Base-by-base conservation (phyloP, 2,113 vertebrate species). In the Oceanodroma tethys region DNA sequence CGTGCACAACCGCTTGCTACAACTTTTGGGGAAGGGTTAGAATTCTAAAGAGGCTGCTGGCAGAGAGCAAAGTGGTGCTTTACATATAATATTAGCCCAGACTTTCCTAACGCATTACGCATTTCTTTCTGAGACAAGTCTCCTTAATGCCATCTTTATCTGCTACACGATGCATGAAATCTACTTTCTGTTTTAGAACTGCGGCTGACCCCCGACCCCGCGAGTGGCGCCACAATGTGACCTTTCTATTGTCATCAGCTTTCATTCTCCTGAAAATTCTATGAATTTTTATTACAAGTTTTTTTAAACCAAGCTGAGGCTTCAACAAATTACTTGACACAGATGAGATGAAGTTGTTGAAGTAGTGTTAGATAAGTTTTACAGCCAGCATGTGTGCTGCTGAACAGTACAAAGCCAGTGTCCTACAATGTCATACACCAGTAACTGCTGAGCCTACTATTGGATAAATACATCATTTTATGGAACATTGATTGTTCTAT, bases 241-340 rank as follows among this genome's bases (percentile, higher is more conserved):
- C 99, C 99, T 98, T 98, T 98, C 98, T 98, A 98, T 98, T 99
- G 98, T 99, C 99, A 99, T 99, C 98, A 97, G 99, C 99, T 99
- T 99, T 98, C 98, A 98, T 98, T 98, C 98, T 98, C 98, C 97
- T 98, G 98, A 98, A 99, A 99, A 99, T 99, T 99, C 99, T 98
- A 99, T 99, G 99, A 99, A 99, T 99, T 99, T 99, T 99, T 99
- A 99, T 99, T 99, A 98, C 98, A 97, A 98, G 97, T 98, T 98
- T 98, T 98, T 98, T 98, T 97, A 98, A 98, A 95, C 98, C 97
- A 97, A 96, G 98, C 98, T 98, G 98, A 98, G 98, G 98, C 98
- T 98, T 98, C 98, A 98, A 98, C 98, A 99, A 99, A 99, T 99
- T 98, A 98, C 98, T 98, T 98, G 98, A 98, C 98, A 98, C 98